Conservation (phyloP, 2,888 invertebrate genomes). For the Timema cristinae region DNA sequence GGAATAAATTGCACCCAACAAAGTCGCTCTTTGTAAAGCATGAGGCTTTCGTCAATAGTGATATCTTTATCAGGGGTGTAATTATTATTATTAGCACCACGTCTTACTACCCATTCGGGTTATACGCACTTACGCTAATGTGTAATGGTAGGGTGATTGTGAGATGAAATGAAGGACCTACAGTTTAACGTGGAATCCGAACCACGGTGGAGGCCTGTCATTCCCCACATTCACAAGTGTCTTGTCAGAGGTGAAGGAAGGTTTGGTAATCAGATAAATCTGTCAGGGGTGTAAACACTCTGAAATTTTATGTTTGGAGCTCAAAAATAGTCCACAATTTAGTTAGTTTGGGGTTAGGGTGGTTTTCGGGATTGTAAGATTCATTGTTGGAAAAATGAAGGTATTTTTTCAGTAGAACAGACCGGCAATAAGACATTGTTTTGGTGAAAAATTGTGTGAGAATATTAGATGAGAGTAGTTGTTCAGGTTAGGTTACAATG, state of each 20-base stretch:
- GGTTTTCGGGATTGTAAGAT: not conserved
- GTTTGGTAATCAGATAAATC: no score
- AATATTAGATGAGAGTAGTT: not conserved
- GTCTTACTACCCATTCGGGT: no score
- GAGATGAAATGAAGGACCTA: no score
- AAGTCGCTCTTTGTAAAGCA: not conserved
- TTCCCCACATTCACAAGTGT: no score
- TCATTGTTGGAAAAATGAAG: conserved; percentile 4
- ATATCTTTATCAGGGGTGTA: not conserved
- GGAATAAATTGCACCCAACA: no score
- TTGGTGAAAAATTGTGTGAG: not conserved
- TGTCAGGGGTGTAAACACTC: no score
- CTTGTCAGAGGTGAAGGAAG: no score
- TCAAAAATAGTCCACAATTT: not conserved
- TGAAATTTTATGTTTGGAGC: not conserved
- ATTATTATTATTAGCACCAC: no score
- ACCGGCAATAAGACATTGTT: conserved; percentile 3
- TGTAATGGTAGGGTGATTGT: no score
- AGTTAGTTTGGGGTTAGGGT: not conserved
- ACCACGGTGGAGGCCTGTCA: no score
- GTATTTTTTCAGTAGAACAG: not conserved
- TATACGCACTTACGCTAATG: no score
- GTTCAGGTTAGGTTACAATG: not conserved
- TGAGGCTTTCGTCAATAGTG: not conserved
- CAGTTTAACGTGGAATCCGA: no score